Evolutionary conservation across 1,140 invertebrate genomes (phyloP), one percentile per base, ranked within the genome.

Genomic region (Micrasema longulum): DNA sequence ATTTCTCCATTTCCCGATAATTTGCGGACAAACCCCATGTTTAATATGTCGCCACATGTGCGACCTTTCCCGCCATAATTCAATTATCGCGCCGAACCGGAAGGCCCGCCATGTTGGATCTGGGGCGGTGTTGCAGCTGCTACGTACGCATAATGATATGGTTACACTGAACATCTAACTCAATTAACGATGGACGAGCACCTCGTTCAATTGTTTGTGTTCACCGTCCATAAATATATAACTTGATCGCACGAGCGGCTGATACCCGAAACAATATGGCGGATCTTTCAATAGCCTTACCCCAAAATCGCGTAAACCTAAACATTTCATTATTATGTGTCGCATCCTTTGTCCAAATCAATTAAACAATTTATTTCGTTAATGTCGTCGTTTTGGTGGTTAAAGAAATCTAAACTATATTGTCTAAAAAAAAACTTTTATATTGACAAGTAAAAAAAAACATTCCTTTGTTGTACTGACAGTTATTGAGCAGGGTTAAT

Each of bases 21-120:
- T 75, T 75, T 69, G 65, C 50, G 65, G 50, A 31, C 12, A 18
- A 45, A 26, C 18, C 52, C 55, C 31, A 68, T 75, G 73, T 75
- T 75, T 72, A 75, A 75, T 75, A 75, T 75, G 73, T 69, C 69
- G 69, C 69, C 73, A 57, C 73, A 71, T 75, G 73, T 71, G 63
- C 73, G 73, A 75, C 73, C 73, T 75, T 71, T 75, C 48, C 53
- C 63, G 69, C 66, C 69, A 57, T 71, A 69, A 75, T 71, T 75
- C 69, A 71, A 75, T 71, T 75, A 69, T 71, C 48, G 31, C 65
- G 65, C 65, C 65, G 14, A 45, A 65, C 53, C 53, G 69, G 68
- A 74, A 65, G 63, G 63, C 62, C 47, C 18, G 52, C 45, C 43
- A 74, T 66, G 55, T 43, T 66, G 50, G 67, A 35, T 14, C 20